These are phyloP conservation scores for Rotaria magnacalcarata DNA, from an alignment of 2,888 invertebrate genomes.

Conservation along the genomic window DNA sequence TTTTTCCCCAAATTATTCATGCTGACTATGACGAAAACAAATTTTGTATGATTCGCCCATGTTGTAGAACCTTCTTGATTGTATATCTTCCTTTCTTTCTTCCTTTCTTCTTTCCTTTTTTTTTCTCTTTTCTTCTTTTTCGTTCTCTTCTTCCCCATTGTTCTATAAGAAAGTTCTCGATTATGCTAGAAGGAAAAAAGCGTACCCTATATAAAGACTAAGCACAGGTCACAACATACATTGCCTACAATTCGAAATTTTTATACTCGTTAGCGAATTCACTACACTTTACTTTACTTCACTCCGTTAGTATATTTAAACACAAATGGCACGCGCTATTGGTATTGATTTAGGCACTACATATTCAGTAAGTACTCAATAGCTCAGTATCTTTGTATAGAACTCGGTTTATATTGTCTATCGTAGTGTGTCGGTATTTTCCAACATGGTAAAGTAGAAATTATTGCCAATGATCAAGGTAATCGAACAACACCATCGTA, in stretches of 20 bases:
- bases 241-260: not conserved
- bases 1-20: not conserved
- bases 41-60: not conserved
- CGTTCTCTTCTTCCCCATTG: not conserved
- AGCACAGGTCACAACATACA: not conserved
- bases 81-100: not conserved
- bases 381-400: no score
- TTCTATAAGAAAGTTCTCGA: slow-evolving; percentile 22
- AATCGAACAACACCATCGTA: slow-evolving; percentile 72
- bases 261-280: not conserved
- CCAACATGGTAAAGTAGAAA: slow-evolving; percentile 62
- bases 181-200: not conserved
- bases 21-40: not conserved
- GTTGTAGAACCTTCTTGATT: slow-evolving; percentile 23
- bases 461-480: slow-evolving; percentile 64
- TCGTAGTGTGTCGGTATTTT: slow-evolving; percentile 57
- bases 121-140: not conserved
- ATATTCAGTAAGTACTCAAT: slow-evolving; percentile 35
- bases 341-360: slow-evolving; percentile 47
- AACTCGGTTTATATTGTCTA: no score
- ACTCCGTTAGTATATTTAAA: not conserved
- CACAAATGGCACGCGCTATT: slow-evolving; percentile 35
- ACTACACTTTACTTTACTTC: not conserved
- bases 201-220: slow-evolving; percentile 14
- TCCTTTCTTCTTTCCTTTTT: not conserved